phyloP scores from a whole-genome alignment of 1,140 invertebrate species.

The Drosophila orosa region DNA sequence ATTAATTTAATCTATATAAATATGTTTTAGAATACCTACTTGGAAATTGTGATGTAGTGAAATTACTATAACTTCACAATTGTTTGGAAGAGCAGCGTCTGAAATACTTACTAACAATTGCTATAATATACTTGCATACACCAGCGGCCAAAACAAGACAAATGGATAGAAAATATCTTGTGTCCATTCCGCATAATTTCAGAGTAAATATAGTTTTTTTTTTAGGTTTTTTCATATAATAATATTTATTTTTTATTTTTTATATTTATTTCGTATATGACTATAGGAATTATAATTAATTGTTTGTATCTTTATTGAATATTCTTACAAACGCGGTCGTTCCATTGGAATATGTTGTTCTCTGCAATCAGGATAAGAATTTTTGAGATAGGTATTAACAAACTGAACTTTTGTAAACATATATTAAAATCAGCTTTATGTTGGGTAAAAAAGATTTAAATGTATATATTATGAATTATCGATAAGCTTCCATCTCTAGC shows the following conservation, averaged over 20 bases:
- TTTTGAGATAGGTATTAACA: neutral
- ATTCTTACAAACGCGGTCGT: conserved; percentile 49
- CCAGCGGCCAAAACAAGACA: neutral
- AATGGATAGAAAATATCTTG: neutral
- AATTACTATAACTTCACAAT: neutral
- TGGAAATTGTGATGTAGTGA: neutral
- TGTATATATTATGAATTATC: neutral
- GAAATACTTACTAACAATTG: neutral
- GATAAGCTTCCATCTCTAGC: neutral
- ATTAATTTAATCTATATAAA: neutral
- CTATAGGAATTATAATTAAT: conserved; percentile 71
- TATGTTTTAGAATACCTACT: conserved; percentile 5
- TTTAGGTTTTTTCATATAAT: conserved; percentile 1
- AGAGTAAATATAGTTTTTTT: neutral
- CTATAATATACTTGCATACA: neutral
- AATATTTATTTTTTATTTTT: conserved; percentile 43
- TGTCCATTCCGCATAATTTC: neutral
- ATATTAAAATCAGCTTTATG: neutral
- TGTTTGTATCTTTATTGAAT: conserved; percentile 43
- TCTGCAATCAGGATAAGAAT: conserved; percentile 20
- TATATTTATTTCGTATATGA: conserved; percentile 58
- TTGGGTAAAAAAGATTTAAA: neutral
- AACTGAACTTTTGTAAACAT: neutral
- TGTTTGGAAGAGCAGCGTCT: neutral
- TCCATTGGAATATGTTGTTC: conserved; percentile 59